Evolutionary conservation across 2,888 invertebrate species (phyloP), one percentile per base, ranked within the genome.

Genomic region (Oscheius sp.): DNA sequence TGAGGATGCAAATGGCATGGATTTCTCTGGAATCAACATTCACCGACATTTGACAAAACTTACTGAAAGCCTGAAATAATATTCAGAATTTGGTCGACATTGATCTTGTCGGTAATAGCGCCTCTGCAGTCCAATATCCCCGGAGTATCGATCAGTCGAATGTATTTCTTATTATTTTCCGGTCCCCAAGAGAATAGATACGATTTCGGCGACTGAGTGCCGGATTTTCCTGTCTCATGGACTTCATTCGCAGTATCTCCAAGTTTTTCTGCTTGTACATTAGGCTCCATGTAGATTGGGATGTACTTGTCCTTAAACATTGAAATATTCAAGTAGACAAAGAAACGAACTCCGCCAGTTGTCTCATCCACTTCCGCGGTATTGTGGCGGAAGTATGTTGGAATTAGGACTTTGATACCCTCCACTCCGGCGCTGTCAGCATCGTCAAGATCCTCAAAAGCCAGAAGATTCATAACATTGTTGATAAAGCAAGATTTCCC

Each of bases 1-100:
- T 43, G 49, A 83, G 41, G 29, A 83, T 82, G 52, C 64, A 75
- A 56, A 80, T 78, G 21, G 69, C 79, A 63, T 80, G 74, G n/a
- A 80, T 49, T 45, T 75, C 52, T 9, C 69, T 66, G 64, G 49
- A 66, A 46, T 63, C 3, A 21, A 16, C n/a, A 6, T 58, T 5
- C n/a, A 9, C n/a, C 21, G 6, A 25, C 5, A 58, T 27, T 58
- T 7, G n/a, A 35, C 9, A 9, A 6, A 35, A 46, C 5, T 43
- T 21, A 66, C 66, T 25, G 6, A 21, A 18, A 66, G n/a, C 16
- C 46, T 2, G 45, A 2, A 5, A 66, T 49, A 23, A 66, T 5
- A n/a, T 35, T 12, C 43, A 66, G n/a, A 66, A 66, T 66, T 6
- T 49, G 53, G 2, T 5, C 45, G 25, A 66, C 53, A 45, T 66